phyloP scores from a whole-genome alignment of 2,797 vertebrate genomes.

The Trachops cirrhosus region DNA sequence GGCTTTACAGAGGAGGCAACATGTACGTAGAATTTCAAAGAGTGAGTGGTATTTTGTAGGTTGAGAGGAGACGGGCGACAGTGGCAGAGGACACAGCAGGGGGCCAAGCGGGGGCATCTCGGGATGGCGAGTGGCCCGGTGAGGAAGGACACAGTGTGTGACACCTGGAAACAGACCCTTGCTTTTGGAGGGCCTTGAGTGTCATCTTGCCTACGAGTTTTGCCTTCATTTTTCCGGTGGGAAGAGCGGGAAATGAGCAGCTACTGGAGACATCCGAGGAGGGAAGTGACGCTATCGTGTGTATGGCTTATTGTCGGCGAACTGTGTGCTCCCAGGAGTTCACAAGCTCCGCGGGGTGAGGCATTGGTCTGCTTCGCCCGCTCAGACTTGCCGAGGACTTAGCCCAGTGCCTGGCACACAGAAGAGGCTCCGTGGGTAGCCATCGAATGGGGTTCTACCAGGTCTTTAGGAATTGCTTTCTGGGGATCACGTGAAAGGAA shows the following conservation, averaged over 20 bases:
- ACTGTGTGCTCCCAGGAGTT: background rate
- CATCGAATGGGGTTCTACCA: background rate
- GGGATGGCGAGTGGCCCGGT: background rate
- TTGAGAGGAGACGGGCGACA: background rate
- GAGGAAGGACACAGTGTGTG: no score
- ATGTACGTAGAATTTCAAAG: background rate
- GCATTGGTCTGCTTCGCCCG: background rate
- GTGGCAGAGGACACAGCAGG: background rate
- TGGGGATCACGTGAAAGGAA: background rate
- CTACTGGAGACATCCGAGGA: background rate
- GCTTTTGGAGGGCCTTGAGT: background rate
- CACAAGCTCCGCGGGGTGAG: accelerated
- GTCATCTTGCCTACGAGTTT: background rate
- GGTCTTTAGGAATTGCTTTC: slow-evolving; percentile 13
- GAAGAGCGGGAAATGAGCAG: background rate
- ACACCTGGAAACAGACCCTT: background rate
- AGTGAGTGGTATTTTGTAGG: background rate
- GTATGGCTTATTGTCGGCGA: background rate
- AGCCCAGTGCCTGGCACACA: background rate
- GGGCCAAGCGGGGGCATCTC: accelerated
- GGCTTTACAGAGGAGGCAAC: background rate
- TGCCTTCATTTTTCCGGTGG: background rate
- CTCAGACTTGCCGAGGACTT: background rate
- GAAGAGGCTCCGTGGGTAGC: background rate
- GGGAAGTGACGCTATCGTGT: background rate